These are phyloP conservation scores for Taxidea taxus DNA, from an alignment of 2,113 vertebrate species.

Conservation along the genomic window DNA sequence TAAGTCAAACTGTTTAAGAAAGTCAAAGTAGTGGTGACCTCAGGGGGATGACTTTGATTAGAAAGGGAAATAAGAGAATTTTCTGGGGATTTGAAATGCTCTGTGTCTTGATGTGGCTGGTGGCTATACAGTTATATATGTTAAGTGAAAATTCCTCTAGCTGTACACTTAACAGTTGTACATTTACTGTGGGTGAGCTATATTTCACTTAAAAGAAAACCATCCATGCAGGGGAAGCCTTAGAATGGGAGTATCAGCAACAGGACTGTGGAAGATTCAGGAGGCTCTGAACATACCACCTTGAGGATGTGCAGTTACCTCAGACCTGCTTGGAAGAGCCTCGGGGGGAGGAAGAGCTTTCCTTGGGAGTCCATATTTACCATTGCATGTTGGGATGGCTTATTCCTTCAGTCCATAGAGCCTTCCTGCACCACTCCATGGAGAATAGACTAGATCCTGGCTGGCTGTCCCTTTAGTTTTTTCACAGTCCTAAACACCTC, in stretches of 20 bases:
- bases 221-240: background rate
- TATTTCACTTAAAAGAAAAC: background rate
- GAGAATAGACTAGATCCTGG: background rate
- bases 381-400: background rate
- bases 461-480: background rate
- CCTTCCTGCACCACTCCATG: background rate
- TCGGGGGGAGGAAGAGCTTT: accelerated
- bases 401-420: background rate
- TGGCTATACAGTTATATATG: background rate
- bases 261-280: no score
- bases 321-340: background rate
- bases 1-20: background rate
- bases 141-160: background rate
- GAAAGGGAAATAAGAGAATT: background rate
- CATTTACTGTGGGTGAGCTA: background rate
- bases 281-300: background rate
- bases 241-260: background rate
- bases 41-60: background rate
- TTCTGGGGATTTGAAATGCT: background rate
- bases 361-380: background rate
- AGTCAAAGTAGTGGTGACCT: background rate
- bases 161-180: background rate
- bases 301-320: background rate
- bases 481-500: background rate
- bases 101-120: background rate